Evolutionary conservation across 2,113 vertebrate species (phyloP), one percentile per base, ranked within the genome.

Genomic region (Chiloscyllium plagiosum): DNA sequence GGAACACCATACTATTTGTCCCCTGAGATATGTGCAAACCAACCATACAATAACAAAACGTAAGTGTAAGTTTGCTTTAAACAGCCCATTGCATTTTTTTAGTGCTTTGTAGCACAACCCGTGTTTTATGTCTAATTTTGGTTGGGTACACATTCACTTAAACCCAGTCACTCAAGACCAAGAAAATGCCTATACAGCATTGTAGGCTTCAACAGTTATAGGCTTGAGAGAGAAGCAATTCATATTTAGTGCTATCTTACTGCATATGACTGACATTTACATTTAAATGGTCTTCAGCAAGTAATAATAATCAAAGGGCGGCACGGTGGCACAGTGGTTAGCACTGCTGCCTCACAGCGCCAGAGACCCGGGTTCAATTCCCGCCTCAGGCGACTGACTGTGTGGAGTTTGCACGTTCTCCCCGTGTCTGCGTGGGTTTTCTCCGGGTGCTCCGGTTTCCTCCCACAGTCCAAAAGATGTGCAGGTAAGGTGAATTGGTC

Each of bases 31-130:
- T 99, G 99, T 96, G 98, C 99, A 96, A 99, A 98, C 97, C 98
- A 96, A 50, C 98, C 98, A 0, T 99, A 99, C 97, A 99, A 99
- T 97, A 99, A 99, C 96, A 99, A 99, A 97, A 99, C 98, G 98
- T 99, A 97, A 61, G 98, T 92, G 29, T 10, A n/a, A 1, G 1
- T 4, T 19, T 65, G 29, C 47, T 86, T 29, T 69, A 52, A 52
- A 47, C 47, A 92, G 33, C 15, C n/a, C 1, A 4, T 92, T 92
- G 13, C 29, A n/a, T 65, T 92, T n/a, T 56, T 4, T 47, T 26
- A 29, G 52, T n/a, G 29, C 52, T 26, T 20, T 33, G 37, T 83
- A 65, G n/a, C 52, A 65, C 42, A 83, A 83, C 19, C 37, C 42
- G 15, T 1, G 26, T 26, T 47, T 52, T 95, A 17, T 42, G 47